Evolutionary conservation across 2,888 invertebrate genomes (phyloP), one percentile per base, ranked within the genome.

Genomic region (Drosophila lacicola): DNA sequence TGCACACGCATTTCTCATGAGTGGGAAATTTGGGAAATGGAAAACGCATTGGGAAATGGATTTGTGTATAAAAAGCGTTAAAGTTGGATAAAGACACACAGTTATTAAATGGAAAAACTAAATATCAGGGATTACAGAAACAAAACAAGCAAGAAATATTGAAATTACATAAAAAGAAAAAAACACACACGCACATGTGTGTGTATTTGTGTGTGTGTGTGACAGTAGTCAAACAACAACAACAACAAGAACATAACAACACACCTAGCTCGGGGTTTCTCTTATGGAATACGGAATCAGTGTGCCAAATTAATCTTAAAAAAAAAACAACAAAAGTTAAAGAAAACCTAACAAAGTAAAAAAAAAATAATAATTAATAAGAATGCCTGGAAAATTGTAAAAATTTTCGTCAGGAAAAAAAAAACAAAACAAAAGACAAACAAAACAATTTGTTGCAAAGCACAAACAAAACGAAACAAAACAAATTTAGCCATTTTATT

Each of bases 1-100:
- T 91, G 76, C 91, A 91, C 74, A 91, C 90, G 61, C 91, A 91
- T 75, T 91, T 91, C 80, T 89, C 91, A 72, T 91, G 91, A 88
- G 80, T 13, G 33, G 21, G 4, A 17, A 51, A 36, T 41, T 33
- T 14, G 36, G 13, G 9, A 42, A 41, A 42, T n/a, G 45, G 33
- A 49, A 47, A 39, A 41, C 29, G 29, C 29, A 57, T 3, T 17
- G 33, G 13, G n/a, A 51, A 37, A 25, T 44, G 51, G 41, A 68
- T 54, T 29, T 21, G 53, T 64, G 44, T 57, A 25, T 17, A 25
- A 34, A 25, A 34, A 39, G 17, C 54, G 42, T 53, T 55, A 34
- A 57, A 51, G 41, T 55, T 58, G 45, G 8, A 17, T 10, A 4
- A 36, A 29, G 29, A 29, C 29, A 64, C 29, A 75, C 72, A 70